Evolutionary conservation across 2,113 vertebrate genomes (phyloP).

Genomic region (Aphyosemion australe): DNA sequence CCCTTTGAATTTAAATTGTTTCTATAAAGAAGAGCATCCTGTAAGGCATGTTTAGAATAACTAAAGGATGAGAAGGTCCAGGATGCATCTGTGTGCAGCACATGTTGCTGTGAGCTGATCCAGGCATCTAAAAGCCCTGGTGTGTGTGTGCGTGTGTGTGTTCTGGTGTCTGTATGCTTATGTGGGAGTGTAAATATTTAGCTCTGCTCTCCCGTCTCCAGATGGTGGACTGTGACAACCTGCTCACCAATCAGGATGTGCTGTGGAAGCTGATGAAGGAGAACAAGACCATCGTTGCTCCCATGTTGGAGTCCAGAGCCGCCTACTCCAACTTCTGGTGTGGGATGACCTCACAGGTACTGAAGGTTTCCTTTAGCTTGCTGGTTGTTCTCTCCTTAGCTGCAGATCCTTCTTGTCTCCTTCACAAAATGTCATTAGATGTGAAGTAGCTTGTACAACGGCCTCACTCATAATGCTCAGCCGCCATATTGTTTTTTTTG

Average conservation of each 20-base stretch:
- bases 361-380: not conserved
- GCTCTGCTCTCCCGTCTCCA: constrained; percentile 54
- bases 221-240: constrained; percentile 91
- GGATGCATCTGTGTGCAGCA: constrained; percentile 1
- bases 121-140: constrained; percentile 28
- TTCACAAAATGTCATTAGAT: not conserved
- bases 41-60: constrained; percentile 13
- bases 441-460: not conserved
- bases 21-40: constrained; percentile 4
- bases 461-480: too few relatives aligned
- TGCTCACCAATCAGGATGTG: constrained; percentile 87
- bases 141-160: constrained; percentile 15
- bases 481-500: too few relatives aligned
- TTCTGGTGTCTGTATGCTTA: constrained; percentile 11
- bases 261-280: constrained; percentile 90
- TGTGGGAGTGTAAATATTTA: constrained; percentile 28
- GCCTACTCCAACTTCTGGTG: constrained; percentile 98
- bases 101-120: constrained; percentile 9
- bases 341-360: constrained; percentile 93
- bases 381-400: not conserved
- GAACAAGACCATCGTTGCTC: constrained; percentile 90
- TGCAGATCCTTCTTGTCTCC: not conserved
- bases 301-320: constrained; percentile 92
- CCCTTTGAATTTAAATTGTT: not conserved
- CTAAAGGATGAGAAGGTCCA: not conserved